Percentiles rank a stretch among this genome's conserved stretches.
These are phyloP conservation scores for Blennius ocellaris DNA, from an alignment of 2,113 vertebrate species.

Conservation along the genomic window DNA sequence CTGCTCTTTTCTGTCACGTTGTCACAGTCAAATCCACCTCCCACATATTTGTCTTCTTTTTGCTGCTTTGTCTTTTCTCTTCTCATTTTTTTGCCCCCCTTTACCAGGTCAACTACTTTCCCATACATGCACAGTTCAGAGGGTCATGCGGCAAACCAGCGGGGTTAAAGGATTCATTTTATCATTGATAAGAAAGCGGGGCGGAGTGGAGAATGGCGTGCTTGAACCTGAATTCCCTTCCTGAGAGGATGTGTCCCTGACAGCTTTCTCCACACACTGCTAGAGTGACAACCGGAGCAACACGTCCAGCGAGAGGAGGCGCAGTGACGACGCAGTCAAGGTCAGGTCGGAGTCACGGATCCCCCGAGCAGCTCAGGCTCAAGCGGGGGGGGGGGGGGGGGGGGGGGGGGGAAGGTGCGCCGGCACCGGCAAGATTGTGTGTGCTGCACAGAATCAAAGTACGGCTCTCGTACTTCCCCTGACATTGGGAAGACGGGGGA, in stretches of 20 bases:
- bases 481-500: conserved; percentile 19
- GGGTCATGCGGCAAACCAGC: conserved; percentile 8
- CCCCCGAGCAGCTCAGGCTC: background rate
- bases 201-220: background rate
- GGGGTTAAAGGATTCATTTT: conserved; percentile 61
- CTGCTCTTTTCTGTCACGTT: conserved; percentile 13
- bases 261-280: conserved; percentile 68
- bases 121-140: conserved; percentile 28
- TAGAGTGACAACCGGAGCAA: conserved; percentile 34
- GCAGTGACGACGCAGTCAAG: conserved; percentile 40
- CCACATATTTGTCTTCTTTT: background rate
- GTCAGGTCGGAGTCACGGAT: conserved; percentile 60
- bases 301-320: conserved; percentile 27
- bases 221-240: conserved; percentile 49
- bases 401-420: conserved; percentile 36
- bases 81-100: background rate
- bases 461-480: conserved; percentile 30
- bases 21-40: background rate
- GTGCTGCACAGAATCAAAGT: conserved; percentile 46
- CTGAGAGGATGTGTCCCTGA: conserved; percentile 73
- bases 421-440: conserved; percentile 44
- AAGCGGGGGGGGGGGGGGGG: conserved; percentile 30
- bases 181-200: conserved; percentile 56
- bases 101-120: conserved; percentile 33
- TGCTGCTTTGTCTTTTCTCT: background rate